Percentiles rank a stretch among this genome's conserved stretches.
These are phyloP conservation scores for Heliconius erato DNA, from an alignment of 2,888 invertebrate genomes.

Conservation along the genomic window DNA sequence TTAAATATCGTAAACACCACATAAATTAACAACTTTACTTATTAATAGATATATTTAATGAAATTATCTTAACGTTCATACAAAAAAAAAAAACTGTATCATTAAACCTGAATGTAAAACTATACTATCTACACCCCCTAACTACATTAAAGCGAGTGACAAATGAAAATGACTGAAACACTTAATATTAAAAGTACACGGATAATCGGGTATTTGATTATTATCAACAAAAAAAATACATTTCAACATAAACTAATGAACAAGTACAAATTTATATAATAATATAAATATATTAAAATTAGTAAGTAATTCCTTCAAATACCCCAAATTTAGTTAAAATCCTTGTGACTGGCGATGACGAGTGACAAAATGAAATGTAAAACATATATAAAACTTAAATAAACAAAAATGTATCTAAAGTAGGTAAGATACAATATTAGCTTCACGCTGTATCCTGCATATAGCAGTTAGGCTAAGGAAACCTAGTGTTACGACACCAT, in stretches of 20 bases:
- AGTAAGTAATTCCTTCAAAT: constrained; percentile 4
- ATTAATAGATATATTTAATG: too few species aligned
- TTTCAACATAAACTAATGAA: not conserved
- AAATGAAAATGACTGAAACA: constrained; percentile 49
- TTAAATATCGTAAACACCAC: too few species aligned
- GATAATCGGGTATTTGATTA: constrained; percentile 25
- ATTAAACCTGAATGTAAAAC: not conserved
- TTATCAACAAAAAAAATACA: not conserved
- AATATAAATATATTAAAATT: not conserved
- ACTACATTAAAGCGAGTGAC: constrained; percentile 50
- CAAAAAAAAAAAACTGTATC: not conserved
- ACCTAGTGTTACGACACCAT: too few species aligned
- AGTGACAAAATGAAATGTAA: constrained; percentile 4
- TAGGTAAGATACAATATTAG: too few species aligned
- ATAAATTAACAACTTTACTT: too few species aligned
- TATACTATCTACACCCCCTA: constrained; percentile 13
- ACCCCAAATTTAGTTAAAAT: constrained; percentile 11
- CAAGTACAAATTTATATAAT: not conserved
- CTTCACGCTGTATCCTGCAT: too few species aligned
- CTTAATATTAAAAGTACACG: constrained; percentile 13
- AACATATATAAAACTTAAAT: not conserved
- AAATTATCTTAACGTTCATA: not conserved
- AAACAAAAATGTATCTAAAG: too few species aligned
- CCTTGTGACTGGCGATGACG: constrained; percentile 23
- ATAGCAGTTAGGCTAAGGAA: too few species aligned